Evolutionary conservation across 2,797 vertebrate species (phyloP), one percentile per base, ranked within the genome.

Genomic region (Smutsia temminckii): DNA sequence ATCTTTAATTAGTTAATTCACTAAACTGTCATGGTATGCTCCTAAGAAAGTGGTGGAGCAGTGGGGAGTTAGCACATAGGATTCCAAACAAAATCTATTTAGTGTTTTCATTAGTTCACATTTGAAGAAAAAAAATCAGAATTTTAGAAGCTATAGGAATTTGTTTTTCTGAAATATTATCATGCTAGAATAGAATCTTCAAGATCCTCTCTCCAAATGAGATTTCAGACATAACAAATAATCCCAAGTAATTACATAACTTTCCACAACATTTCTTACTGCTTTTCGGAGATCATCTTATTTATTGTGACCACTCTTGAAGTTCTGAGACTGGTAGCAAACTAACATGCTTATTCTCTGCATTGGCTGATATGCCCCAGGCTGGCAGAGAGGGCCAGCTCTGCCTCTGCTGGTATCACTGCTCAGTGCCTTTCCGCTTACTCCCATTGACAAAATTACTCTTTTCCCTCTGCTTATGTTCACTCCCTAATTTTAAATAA

Each of bases 401-500:
- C 32, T 51, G 1, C 1, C 87, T 49, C 25, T 40, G 4, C 18
- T 63, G 2, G 11, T 18, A 1, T 78, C 3, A 1, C 49, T 55
- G 5, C 4, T 37, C 53, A 16, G 5, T 11, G 37, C 27, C 13
- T 83, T 53, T 18, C 27, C 32, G 42, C 3, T 25, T 53, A 11
- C 42, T 74, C 27, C 7, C 46, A 12, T 1, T 18, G 20, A 69
- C 25, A 53, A 11, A 85, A 57, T 20, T 13, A 61, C 75, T 25
- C 34, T 55, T 78, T 85, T 34, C 23, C 6, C 16, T 88, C 18
- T 81, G 27, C 11, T 72, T 49, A 14, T 5, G 37, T 84, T 66
- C 16, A 57, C 20, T 91, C 11, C 25, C 51, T 95, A 74, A 61
- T 51, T 96, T 91, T 64, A 40, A 25, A 49, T 77, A 49, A 85